Evolutionary conservation across 1,140 invertebrate genomes (phyloP).

Genomic region (Amyelois transitella): DNA sequence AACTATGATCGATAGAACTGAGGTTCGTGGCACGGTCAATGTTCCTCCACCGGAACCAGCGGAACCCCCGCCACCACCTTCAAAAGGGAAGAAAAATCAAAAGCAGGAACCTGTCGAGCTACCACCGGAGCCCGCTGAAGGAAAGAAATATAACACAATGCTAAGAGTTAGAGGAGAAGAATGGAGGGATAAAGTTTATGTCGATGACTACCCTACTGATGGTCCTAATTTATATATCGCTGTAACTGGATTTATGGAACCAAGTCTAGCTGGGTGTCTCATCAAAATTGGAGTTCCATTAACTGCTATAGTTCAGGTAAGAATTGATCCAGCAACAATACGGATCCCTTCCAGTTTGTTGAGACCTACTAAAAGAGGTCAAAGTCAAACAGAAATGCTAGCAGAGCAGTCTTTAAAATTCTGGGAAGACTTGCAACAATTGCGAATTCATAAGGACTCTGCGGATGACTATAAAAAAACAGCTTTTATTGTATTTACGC

Average conservation of each 20-base stretch:
- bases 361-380: constrained; percentile 31
- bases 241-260: constrained; percentile 72
- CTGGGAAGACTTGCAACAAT: constrained; percentile 54
- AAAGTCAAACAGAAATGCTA: constrained; percentile 50
- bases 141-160: constrained; percentile 65
- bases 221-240: constrained; percentile 75
- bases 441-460: constrained; percentile 35
- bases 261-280: constrained; percentile 55
- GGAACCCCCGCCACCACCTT: constrained; percentile 14
- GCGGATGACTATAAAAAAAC: constrained; percentile 56
- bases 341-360: constrained; percentile 27
- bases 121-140: constrained; percentile 33
- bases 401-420: constrained; percentile 44
- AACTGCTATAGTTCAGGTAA: constrained; percentile 59
- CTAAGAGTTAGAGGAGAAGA: constrained; percentile 73
- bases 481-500: constrained; percentile 64
- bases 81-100: constrained; percentile 39
- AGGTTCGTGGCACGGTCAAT: constrained; percentile 44
- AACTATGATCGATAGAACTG: constrained; percentile 49
- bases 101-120: constrained; percentile 9
- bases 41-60: constrained; percentile 17
- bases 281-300: constrained; percentile 68
- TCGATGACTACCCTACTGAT: constrained; percentile 71
- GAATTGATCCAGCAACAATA: constrained; percentile 29
- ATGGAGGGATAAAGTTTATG: constrained; percentile 71